Percentiles rank a stretch among this genome's conserved stretches.
phyloP scores from a whole-genome alignment of 2,797 vertebrate species.

The Phrynocephalus forsythii region DNA sequence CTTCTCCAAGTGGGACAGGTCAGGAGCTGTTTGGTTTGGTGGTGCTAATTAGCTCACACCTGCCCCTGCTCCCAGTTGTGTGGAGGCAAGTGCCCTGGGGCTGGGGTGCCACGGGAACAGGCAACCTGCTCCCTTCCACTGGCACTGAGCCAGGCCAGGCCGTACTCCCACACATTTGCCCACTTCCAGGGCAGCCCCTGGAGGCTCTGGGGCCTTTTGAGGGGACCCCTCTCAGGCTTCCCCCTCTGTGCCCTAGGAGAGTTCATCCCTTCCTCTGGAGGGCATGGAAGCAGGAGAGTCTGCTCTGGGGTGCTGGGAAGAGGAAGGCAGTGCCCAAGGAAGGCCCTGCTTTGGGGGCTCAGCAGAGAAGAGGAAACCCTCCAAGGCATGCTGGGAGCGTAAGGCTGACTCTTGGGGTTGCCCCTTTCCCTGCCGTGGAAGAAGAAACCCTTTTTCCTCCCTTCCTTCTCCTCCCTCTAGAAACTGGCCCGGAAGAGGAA shows the following conservation, averaged over 20 bases:
- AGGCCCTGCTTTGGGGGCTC: too few species aligned
- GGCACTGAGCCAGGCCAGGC: not conserved
- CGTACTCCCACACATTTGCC: not conserved
- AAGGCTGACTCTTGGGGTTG: not conserved
- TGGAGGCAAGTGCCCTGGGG: conserved; percentile 4
- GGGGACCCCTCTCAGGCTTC: too few species aligned
- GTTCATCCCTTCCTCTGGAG: not conserved
- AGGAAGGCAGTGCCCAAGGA: not conserved
- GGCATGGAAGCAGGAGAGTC: not conserved
- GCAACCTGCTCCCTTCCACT: not conserved
- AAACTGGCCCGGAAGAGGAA: conserved; percentile 84
- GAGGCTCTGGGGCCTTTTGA: not conserved
- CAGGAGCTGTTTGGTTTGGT: conserved; percentile 57
- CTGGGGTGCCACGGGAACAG: not conserved
- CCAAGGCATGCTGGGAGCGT: too few species aligned
- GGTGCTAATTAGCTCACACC: conserved; percentile 65
- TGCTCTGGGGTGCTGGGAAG: too few species aligned
- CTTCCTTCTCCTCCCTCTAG: conserved; percentile 71
- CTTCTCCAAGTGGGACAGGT: conserved; percentile 45
- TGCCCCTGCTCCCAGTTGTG: conserved; percentile 38
- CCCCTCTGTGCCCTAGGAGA: too few species aligned
- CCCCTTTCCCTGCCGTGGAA: not conserved
- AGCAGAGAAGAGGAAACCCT: too few species aligned
- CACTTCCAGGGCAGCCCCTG: too few species aligned
- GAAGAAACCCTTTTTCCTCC: not conserved